These are phyloP conservation scores for Napeogenes inachia DNA, from an alignment of 2,888 invertebrate species.

Conservation along the genomic window DNA sequence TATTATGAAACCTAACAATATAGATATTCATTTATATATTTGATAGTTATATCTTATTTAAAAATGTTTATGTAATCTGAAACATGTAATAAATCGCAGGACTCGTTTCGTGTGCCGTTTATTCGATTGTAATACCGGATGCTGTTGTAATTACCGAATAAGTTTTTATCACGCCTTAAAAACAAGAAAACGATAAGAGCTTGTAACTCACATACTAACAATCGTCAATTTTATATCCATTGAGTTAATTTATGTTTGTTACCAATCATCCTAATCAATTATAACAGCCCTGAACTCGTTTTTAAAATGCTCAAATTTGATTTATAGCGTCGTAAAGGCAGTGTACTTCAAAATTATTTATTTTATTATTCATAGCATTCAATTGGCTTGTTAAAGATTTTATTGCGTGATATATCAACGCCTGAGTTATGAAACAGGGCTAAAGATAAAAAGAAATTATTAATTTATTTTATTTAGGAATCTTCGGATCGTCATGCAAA, in stretches of 20 bases:
- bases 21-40: too few species aligned
- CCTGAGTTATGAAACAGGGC: not conserved
- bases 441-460: not conserved
- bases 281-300: slow-evolving; percentile 33
- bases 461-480: not conserved
- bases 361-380: slow-evolving; percentile 19
- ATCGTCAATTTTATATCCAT: slow-evolving; percentile 36
- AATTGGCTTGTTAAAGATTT: slow-evolving; percentile 26
- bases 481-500: too few species aligned
- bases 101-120: not conserved
- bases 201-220: slow-evolving; percentile 16
- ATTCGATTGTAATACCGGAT: slow-evolving; percentile 4
- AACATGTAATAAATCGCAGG: too few species aligned
- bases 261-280: slow-evolving; percentile 42
- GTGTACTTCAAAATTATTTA: slow-evolving; percentile 23
- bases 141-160: not conserved
- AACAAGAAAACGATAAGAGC: not conserved
- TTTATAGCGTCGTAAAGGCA: slow-evolving; percentile 29
- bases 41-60: too few species aligned
- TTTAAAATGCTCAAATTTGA: slow-evolving; percentile 34
- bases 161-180: slow-evolving; percentile 2
- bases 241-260: slow-evolving; percentile 42
- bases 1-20: too few species aligned
- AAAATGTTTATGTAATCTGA: too few species aligned
- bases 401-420: slow-evolving; percentile 13